These are phyloP conservation scores for Eurosta solidaginis DNA, from an alignment of 1,140 invertebrate genomes.

Conservation along the genomic window DNA sequence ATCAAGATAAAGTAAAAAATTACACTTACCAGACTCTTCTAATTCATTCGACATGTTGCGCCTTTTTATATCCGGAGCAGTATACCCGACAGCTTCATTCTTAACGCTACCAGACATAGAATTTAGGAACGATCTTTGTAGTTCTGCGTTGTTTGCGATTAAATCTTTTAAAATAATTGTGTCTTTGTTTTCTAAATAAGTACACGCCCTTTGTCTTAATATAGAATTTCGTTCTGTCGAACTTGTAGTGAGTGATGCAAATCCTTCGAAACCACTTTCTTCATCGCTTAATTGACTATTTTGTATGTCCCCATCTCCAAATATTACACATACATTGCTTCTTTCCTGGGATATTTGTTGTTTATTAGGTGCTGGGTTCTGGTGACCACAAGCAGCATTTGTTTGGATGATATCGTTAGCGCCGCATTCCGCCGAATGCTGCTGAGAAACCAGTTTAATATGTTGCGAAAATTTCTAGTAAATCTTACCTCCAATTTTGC, in stretches of 20 bases:
- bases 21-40: too few species aligned
- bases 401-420: background rate
- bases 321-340: background rate
- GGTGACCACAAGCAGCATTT: background rate
- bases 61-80: too few species aligned
- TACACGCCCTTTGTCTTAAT: background rate
- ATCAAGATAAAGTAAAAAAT: too few species aligned
- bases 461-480: background rate
- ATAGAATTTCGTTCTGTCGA: background rate
- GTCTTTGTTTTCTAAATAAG: background rate
- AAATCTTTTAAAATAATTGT: background rate
- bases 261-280: background rate
- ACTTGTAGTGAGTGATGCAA: background rate
- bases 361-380: background rate
- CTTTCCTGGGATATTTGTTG: background rate
- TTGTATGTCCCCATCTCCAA: background rate
- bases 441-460: background rate
- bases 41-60: too few species aligned
- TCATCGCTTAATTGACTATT: background rate
- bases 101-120: background rate
- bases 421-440: background rate
- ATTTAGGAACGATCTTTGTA: background rate
- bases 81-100: too few species aligned
- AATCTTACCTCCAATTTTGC: background rate
- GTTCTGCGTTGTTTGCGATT: background rate